Base-by-base conservation (phyloP, 1,140 invertebrate species). In the Philaenus spumarius region DNA sequence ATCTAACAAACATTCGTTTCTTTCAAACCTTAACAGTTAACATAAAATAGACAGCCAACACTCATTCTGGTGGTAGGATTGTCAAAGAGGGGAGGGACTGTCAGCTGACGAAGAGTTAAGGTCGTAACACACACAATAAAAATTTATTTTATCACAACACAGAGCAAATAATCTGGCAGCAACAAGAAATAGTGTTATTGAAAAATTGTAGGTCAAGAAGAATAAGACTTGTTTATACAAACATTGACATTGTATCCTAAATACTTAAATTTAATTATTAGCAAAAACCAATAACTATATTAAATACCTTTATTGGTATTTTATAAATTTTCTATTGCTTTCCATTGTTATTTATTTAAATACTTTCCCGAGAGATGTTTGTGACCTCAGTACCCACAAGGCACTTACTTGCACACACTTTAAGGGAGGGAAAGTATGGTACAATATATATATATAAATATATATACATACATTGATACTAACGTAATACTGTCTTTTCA, bases 101-200 rank as follows among this genome's bases (percentile, higher is more conserved):
- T 62, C 61, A 64, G 58, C 58, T 60, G 63, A 64, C 60, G 37
- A 55, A 34, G 35, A 54, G 23, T 58, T 58, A 58, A 40, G 52
- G 12, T 34, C 48, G 30, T 26, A 52, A 64, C 53, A 60, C 52
- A 61, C 61, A 58, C 60, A 58, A 61, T 55, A 60, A 54, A 62
- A 59, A 53, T 56, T 50, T 59, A 63, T 60, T 61, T 30, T 64
- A 59, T 64, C 63, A 64, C 63, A 64, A 64, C 63, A 64, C 63
- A 61, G 60, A 64, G 63, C 57, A 62, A 62, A 61, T 54, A 60
- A 62, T 58, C 61, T 62, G 63, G 63, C 61, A 64, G 60, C 61
- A 64, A 64, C 59, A 58, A 55, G 52, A 60, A 53, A 34, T 55
- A 55, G 42, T 45, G 39, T 53, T 54, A 53, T 39, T 45, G 58